phyloP scores from a whole-genome alignment of 2,888 invertebrate species.

The Phymatocera aterrima region DNA sequence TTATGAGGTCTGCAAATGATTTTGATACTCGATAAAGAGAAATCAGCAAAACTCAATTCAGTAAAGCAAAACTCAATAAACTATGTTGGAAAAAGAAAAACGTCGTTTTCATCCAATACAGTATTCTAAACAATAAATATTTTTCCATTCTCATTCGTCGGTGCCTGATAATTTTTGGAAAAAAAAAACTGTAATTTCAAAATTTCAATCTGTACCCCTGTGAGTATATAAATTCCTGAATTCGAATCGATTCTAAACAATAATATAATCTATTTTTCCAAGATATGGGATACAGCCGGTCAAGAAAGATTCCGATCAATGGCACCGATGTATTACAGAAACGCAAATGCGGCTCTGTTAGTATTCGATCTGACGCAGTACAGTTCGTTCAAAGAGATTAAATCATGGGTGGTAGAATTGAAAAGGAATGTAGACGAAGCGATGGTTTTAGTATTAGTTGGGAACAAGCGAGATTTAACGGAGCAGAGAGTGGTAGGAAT shows the following conservation, averaged over 20 bases:
- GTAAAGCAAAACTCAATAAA: too few relatives aligned
- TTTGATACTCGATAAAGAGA: too few relatives aligned
- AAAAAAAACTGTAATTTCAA: background rate
- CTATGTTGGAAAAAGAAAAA: too few relatives aligned
- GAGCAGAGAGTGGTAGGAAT: constrained; percentile 79
- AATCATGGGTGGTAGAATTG: constrained; percentile 90
- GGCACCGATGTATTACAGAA: constrained; percentile 96
- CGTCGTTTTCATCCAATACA: too few relatives aligned
- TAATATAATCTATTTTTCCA: constrained; percentile 64
- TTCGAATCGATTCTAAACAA: background rate
- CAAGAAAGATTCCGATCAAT: constrained; percentile 93
- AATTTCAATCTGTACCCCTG: too few relatives aligned
- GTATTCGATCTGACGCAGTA: constrained; percentile 90
- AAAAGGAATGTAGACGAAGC: constrained; percentile 87
- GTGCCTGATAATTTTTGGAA: too few relatives aligned
- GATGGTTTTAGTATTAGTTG: constrained; percentile 88
- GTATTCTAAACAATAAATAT: too few relatives aligned
- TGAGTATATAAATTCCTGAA: too few relatives aligned
- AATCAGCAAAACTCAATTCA: too few relatives aligned
- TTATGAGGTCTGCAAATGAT: too few relatives aligned
- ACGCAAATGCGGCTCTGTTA: constrained; percentile 91
- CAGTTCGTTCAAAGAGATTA: constrained; percentile 86
- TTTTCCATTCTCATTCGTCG: too few relatives aligned
- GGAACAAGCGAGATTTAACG: constrained; percentile 90
- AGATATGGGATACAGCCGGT: constrained; percentile 94